Percentiles rank a stretch among this genome's conserved stretches.
phyloP scores from a whole-genome alignment of 2,797 vertebrate genomes.

The Catharus ustulatus region DNA sequence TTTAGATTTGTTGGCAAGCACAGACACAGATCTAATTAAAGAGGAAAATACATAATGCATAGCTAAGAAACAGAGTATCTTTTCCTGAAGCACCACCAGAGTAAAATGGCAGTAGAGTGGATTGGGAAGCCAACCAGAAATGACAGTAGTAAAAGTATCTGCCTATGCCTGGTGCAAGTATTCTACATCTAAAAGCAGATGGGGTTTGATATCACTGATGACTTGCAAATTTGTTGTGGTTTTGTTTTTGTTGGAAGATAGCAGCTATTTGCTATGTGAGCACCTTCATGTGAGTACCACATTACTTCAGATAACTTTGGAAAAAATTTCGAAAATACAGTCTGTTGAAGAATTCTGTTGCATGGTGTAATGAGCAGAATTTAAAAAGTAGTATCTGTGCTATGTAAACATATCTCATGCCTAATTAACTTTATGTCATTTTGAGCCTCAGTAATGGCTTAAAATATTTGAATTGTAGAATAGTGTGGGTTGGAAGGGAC shows the following conservation, averaged over 20 bases:
- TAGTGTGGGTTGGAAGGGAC: not conserved
- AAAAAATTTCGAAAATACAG: not conserved
- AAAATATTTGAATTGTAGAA: not conserved
- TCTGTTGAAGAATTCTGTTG: not conserved
- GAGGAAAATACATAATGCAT: not conserved
- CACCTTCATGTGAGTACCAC: not conserved
- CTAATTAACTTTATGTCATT: not conserved
- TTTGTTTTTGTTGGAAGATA: not conserved
- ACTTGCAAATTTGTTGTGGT: not conserved
- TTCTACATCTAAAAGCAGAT: not conserved
- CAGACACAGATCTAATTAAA: not conserved
- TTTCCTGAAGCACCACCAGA: not conserved
- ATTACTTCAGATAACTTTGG: not conserved
- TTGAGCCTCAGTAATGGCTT: not conserved
- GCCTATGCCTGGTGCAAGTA: not conserved
- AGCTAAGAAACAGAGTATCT: not conserved
- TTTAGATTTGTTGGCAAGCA: not conserved
- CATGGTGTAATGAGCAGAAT: not conserved
- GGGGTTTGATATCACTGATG: accelerated
- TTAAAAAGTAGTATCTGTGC: not conserved
- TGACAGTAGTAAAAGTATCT: not conserved
- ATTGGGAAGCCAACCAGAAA: not conserved
- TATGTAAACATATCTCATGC: not conserved
- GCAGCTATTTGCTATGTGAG: not conserved
- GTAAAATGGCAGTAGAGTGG: not conserved